Conservation (phyloP, 2,113 vertebrate genomes). For the Rhabdomys dilectus region DNA sequence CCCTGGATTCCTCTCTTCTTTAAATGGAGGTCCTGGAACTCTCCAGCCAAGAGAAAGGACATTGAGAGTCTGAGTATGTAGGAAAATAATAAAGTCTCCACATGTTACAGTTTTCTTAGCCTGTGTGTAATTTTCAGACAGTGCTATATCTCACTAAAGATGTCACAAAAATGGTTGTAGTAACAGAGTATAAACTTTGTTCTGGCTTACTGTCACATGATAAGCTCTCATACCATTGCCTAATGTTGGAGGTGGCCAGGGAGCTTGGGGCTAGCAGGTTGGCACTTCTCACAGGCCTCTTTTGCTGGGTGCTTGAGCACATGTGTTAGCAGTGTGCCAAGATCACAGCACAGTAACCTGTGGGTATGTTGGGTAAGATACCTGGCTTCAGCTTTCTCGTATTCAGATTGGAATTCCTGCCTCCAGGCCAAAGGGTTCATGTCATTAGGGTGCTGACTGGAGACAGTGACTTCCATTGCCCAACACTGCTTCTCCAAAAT, state of each 20-base stretch:
- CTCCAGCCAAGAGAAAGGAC: background rate
- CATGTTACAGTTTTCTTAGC: background rate
- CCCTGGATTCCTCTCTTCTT: background rate
- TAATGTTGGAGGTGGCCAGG: background rate
- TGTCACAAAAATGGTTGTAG: background rate
- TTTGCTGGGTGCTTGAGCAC: too few species aligned
- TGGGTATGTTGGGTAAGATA: background rate
- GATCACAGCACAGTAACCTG: background rate
- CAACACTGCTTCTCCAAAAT: background rate
- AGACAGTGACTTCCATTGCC: background rate
- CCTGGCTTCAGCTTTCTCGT: background rate
- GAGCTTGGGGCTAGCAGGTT: background rate
- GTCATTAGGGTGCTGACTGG: background rate
- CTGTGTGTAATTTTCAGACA: background rate
- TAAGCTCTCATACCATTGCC: background rate
- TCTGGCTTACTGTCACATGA: background rate
- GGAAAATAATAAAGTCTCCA: background rate
- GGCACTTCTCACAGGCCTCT: background rate
- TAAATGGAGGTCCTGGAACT: background rate
- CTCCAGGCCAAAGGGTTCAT: background rate
- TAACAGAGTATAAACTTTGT: background rate
- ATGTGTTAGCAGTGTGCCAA: background rate
- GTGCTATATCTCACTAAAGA: background rate
- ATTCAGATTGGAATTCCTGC: background rate
- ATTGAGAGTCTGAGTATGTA: background rate